phyloP scores from a whole-genome alignment of 2,888 invertebrate species.

The Cylindroiulus punctatus region DNA sequence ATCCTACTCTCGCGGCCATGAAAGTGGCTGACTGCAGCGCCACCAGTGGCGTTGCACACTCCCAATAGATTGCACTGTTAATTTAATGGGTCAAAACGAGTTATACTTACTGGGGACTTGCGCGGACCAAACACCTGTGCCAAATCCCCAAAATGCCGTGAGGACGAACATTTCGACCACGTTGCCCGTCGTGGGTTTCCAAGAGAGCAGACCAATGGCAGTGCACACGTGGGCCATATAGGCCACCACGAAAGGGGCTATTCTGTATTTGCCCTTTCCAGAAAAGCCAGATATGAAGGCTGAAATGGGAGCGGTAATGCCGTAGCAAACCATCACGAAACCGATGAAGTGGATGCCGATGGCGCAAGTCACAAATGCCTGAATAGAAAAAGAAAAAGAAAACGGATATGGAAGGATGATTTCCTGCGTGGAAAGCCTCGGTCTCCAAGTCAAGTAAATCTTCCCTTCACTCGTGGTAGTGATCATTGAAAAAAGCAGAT shows the following conservation, averaged over 20 bases:
- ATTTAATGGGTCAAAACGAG: background rate
- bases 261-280: conserved; percentile 33
- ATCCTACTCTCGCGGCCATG: too few species aligned
- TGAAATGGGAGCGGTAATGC: conserved; percentile 40
- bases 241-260: conserved; percentile 54
- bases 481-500: background rate
- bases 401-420: background rate
- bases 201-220: conserved; percentile 50
- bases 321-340: conserved; percentile 55
- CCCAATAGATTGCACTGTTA: too few species aligned
- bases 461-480: background rate
- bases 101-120: conserved; percentile 51
- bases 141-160: conserved; percentile 57
- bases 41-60: too few species aligned
- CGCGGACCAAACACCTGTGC: conserved; percentile 55
- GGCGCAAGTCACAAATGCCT: conserved; percentile 56
- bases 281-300: conserved; percentile 50
- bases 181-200: conserved; percentile 48
- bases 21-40: too few species aligned
- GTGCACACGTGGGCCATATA: conserved; percentile 49
- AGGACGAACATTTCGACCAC: conserved; percentile 57
- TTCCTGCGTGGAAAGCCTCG: background rate
- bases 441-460: background rate
- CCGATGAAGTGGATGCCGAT: conserved; percentile 56
- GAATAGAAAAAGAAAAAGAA: background rate